Evolutionary conservation across 2,888 invertebrate species (phyloP), one percentile per base, ranked within the genome.

Genomic region (Caenorhabditis sp.): DNA sequence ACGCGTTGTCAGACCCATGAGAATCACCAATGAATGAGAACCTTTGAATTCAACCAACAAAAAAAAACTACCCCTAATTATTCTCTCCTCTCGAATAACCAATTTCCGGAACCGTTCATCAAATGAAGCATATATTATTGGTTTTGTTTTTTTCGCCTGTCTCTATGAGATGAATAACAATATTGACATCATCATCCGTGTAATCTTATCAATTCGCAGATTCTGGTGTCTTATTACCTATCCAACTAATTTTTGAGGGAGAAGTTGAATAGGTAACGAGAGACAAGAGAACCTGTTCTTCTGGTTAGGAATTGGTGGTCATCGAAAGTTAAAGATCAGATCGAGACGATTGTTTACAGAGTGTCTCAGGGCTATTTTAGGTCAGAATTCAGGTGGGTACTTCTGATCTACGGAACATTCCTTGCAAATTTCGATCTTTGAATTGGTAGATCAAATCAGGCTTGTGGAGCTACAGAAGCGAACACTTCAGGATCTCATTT

Each of bases 1-100:
- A n/a, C 22, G 63, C 10, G 38, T 81, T 31, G 26, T 81, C 28
- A 69, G 81, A 8, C 81, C 81, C 41, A 70, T 81, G 64, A 51
- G 70, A 64, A 22, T 81, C 19, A 70, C 70, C 12, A 54, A 44
- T 47, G 63, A 63, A 44, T 63, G 38, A 59, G 1, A 26, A 14
- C 22, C 44, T 16, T 44, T n/a, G n/a, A n/a, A n/a, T n/a, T n/a
- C n/a, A n/a, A n/a, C n/a, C n/a, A n/a, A n/a, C n/a, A n/a, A n/a
- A n/a, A n/a, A 6, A 47, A 10, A 10, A 38, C 6, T 38, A 10
- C 12, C n/a, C n/a, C 19, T 47, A 47, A 47, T 47, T 47, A 47
- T 47, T 47, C 19, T 19, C 19, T 19, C 5, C 10, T 47, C 19
- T 54, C 26, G 14, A 54, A 31, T 19, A 61, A 61, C 41, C 41